phyloP scores from a whole-genome alignment of 1,140 invertebrate species.

The Pectinophora gossypiella region DNA sequence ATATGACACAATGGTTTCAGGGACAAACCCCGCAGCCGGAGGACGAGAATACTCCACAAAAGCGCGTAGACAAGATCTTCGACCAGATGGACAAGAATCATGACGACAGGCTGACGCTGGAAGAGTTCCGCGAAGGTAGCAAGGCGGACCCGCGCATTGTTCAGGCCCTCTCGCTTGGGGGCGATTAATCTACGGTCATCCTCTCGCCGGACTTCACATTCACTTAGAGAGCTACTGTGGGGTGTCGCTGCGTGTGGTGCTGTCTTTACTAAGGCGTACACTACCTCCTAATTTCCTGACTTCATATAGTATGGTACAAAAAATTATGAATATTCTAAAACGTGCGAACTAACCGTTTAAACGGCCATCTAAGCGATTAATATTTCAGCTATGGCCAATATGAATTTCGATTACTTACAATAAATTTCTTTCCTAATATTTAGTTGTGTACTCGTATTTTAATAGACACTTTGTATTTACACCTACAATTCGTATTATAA shows the following conservation, averaged over 20 bases:
- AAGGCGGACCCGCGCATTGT: constrained; percentile 99
- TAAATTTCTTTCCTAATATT: no score
- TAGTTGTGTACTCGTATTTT: no score
- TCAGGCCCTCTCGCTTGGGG: constrained; percentile 91
- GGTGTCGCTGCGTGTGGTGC: constrained; percentile 26
- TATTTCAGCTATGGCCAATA: no score
- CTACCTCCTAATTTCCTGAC: no score
- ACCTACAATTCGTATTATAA: no score
- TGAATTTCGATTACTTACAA: no score
- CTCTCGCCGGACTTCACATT: constrained; percentile 71
- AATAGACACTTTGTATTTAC: no score
- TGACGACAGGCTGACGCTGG: constrained; percentile 96
- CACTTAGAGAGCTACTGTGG: constrained; percentile 32
- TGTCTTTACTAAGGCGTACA: not conserved
- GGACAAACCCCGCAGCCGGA: constrained; percentile 93
- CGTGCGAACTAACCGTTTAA: no score
- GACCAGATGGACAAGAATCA: constrained; percentile 99
- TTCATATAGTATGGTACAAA: no score
- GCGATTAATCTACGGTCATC: constrained; percentile 79
- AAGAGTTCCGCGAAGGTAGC: constrained; percentile 98
- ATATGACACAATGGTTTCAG: no score
- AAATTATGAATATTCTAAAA: no score
- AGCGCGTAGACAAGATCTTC: constrained; percentile 97
- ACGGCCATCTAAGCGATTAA: no score
- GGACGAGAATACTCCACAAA: constrained; percentile 96